Evolutionary conservation across 1,140 invertebrate genomes (phyloP).

Genomic region (Sitophilus oryzae): DNA sequence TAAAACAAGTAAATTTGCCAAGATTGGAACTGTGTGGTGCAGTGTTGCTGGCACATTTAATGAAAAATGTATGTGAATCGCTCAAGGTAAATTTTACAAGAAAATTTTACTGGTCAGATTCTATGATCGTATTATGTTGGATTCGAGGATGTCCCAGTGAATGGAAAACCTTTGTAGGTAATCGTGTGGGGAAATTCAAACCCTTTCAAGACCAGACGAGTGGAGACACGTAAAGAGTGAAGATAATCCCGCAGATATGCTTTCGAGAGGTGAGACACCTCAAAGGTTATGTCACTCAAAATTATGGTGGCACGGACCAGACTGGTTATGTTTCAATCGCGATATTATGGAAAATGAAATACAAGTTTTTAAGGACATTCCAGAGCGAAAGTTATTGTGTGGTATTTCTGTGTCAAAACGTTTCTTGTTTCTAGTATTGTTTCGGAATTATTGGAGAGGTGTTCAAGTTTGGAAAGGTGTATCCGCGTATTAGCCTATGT

Average conservation of each 20-base stretch:
- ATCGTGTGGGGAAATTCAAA: slow-evolving; percentile 38
- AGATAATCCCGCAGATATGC: slow-evolving; percentile 45
- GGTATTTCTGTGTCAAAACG: no score
- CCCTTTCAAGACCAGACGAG: slow-evolving; percentile 16
- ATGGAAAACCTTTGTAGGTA: slow-evolving; percentile 42
- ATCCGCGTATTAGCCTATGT: no score
- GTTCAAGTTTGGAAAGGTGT: no score
- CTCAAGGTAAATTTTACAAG: slow-evolving; percentile 24
- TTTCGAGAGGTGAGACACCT: slow-evolving; percentile 40
- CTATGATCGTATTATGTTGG: slow-evolving; percentile 43
- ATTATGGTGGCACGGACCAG: slow-evolving; percentile 36
- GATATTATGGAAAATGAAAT: no score
- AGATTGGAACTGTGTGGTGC: slow-evolving; percentile 8
- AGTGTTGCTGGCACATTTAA: slow-evolving; percentile 7
- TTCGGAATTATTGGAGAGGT: no score
- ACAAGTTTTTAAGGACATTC: no score
- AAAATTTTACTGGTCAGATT: slow-evolving; percentile 42
- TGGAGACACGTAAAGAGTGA: slow-evolving; percentile 43
- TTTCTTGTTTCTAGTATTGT: no score
- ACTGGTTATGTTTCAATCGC: no score
- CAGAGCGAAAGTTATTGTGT: no score
- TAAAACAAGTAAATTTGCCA: slow-evolving; percentile 1
- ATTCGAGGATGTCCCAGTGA: slow-evolving; percentile 32
- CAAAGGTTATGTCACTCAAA: slow-evolving; percentile 16
- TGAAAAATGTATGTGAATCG: slow-evolving; percentile 2